Evolutionary conservation across 2,888 invertebrate genomes (phyloP).

Genomic region (Orgyia antiqua): DNA sequence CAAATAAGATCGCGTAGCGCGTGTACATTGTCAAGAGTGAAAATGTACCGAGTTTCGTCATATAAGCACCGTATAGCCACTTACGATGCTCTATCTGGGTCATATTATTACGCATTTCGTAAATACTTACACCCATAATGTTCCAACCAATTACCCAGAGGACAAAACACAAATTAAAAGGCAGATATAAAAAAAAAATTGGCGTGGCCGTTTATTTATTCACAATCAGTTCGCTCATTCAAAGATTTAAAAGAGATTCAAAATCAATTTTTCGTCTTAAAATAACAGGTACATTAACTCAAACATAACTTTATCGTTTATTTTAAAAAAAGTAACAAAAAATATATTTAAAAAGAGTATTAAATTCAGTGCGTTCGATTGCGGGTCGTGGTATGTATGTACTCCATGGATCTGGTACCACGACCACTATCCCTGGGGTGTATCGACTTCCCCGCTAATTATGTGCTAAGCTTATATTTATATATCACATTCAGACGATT

Average conservation of each 20-base stretch:
- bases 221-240: constrained; percentile 37
- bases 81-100: constrained; percentile 62
- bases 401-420: constrained; percentile 32
- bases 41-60: constrained; percentile 49
- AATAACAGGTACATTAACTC: constrained; percentile 77
- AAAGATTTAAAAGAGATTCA: constrained; percentile 14
- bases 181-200: constrained; percentile 25
- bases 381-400: constrained; percentile 43
- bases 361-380: constrained; percentile 59
- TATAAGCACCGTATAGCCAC: constrained; percentile 42
- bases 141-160: constrained; percentile 38
- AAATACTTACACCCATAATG: constrained; percentile 49
- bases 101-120: constrained; percentile 66
- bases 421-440: constrained; percentile 49
- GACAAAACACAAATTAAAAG: constrained; percentile 36
- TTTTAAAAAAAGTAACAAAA: constrained; percentile 53
- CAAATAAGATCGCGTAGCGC: constrained; percentile 51
- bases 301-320: constrained; percentile 65
- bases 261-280: constrained; percentile 32
- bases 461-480: constrained; percentile 72
- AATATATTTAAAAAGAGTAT: constrained; percentile 57
- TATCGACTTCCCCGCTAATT: constrained; percentile 48
- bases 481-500: constrained; percentile 72
- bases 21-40: constrained; percentile 61
- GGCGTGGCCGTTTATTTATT: constrained; percentile 30